Percentiles rank a stretch among this genome's conserved stretches.
Evolutionary conservation across 2,113 vertebrate genomes (phyloP).

Genomic region (Campylomormyrus tamandua): DNA sequence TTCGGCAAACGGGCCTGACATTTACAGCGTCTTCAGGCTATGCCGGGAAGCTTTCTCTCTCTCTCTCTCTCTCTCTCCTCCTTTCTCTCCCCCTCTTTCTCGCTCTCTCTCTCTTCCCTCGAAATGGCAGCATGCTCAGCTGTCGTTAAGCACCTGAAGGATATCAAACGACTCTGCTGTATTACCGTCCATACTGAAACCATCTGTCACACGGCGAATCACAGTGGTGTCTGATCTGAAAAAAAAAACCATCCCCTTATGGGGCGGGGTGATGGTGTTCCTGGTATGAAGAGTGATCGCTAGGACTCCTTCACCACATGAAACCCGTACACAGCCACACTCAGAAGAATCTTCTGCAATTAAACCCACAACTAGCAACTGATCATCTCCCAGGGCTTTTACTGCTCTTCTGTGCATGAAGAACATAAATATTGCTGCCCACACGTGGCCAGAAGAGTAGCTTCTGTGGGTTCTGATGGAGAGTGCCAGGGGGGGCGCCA

Average conservation of each 20-base stretch:
- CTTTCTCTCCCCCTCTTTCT: too few species aligned
- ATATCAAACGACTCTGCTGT: neutral
- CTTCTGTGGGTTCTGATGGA: neutral
- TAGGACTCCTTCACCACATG: neutral
- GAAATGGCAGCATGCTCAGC: neutral
- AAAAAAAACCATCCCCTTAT: neutral
- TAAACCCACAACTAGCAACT: neutral
- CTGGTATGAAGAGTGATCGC: neutral
- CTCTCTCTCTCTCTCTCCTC: neutral
- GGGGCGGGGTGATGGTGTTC: neutral
- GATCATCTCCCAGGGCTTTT: neutral
- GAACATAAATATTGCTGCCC: conserved; percentile 1
- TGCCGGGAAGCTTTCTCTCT: neutral
- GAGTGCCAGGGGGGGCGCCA: neutral
- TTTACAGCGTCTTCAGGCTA: neutral
- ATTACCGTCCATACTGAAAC: neutral
- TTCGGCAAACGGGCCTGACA: neutral
- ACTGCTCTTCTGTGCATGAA: neutral
- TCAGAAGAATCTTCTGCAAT: neutral
- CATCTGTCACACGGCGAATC: neutral
- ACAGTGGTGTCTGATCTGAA: neutral
- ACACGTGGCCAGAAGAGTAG: conserved; percentile 1
- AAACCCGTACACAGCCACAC: neutral
- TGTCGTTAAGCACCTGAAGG: neutral
- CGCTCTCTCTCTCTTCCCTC: neutral